phyloP scores from a whole-genome alignment of 1,140 invertebrate species.

The Telenomus remus region DNA sequence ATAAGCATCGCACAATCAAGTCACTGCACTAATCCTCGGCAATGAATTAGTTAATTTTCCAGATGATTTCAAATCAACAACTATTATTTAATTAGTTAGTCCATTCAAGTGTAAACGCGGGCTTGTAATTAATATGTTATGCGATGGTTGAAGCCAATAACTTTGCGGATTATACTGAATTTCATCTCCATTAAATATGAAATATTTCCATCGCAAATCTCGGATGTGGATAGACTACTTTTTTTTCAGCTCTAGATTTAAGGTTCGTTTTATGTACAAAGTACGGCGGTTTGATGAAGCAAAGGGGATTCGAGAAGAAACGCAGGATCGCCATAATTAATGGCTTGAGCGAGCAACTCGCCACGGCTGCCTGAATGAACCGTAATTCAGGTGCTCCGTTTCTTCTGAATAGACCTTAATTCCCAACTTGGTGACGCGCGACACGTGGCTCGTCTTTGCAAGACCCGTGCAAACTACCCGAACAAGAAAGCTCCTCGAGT shows the following conservation, averaged over 20 bases:
- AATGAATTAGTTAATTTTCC: slow-evolving; percentile 18
- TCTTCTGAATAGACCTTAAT: slow-evolving; percentile 71
- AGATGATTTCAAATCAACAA: slow-evolving; percentile 5
- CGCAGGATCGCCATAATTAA: slow-evolving; percentile 65
- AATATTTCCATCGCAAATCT: too few species aligned
- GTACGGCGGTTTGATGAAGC: slow-evolving; percentile 33
- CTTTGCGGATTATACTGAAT: too few species aligned
- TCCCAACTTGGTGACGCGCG: slow-evolving; percentile 55
- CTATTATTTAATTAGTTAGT: slow-evolving; percentile 6
- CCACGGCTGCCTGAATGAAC: slow-evolving; percentile 61
- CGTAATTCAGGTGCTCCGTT: slow-evolving; percentile 67
- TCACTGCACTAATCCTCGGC: too few species aligned
- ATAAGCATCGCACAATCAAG: too few species aligned
- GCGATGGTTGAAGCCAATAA: too few species aligned
- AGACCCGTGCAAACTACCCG: slow-evolving; percentile 6
- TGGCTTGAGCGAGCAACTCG: slow-evolving; percentile 53
- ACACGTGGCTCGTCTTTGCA: slow-evolving; percentile 46
- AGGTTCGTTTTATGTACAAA: slow-evolving; percentile 1
- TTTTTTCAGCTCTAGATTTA: too few species aligned
- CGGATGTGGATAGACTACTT: too few species aligned
- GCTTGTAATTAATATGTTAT: too few species aligned
- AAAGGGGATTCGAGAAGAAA: slow-evolving; percentile 12
- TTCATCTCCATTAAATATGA: too few species aligned
- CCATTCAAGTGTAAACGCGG: too few species aligned
- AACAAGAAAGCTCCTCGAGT: slow-evolving; percentile 2